Evolutionary conservation across 2,888 invertebrate genomes (phyloP).

Genomic region (Abscondita cerata): DNA sequence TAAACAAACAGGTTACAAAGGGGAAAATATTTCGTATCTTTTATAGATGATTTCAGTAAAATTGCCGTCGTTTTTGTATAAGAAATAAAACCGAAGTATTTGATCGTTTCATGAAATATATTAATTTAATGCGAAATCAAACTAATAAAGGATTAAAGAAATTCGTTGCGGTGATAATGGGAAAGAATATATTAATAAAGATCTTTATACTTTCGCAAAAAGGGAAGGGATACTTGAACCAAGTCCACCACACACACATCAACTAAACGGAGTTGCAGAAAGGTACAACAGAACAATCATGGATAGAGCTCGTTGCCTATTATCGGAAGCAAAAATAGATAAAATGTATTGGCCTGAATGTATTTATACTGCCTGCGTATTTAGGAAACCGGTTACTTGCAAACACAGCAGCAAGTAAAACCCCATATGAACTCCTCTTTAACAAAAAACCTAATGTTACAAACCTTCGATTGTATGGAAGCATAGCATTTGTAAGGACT

Average conservation of each 20-base stretch:
- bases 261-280: background rate
- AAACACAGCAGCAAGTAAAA: background rate
- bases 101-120: constrained; percentile 35
- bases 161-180: constrained; percentile 34
- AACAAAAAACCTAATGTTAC: background rate
- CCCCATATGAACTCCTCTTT: background rate
- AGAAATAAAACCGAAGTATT: constrained; percentile 38
- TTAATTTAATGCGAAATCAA: constrained; percentile 31
- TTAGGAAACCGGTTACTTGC: background rate
- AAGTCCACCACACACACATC: background rate
- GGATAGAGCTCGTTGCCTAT: background rate
- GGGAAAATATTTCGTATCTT: constrained; percentile 38
- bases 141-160: constrained; percentile 33
- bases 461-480: background rate
- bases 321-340: background rate
- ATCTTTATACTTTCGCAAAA: background rate
- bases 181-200: background rate
- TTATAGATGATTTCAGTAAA: constrained; percentile 42
- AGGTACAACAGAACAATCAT: background rate
- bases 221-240: background rate
- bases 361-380: background rate
- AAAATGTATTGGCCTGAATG: background rate
- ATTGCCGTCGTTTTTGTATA: constrained; percentile 30
- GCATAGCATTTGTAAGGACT: background rate
- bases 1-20: constrained; percentile 29